Evolutionary conservation across 2,113 vertebrate genomes (phyloP), one percentile per base, ranked within the genome.

Genomic region (Saimiri boliviensis): DNA sequence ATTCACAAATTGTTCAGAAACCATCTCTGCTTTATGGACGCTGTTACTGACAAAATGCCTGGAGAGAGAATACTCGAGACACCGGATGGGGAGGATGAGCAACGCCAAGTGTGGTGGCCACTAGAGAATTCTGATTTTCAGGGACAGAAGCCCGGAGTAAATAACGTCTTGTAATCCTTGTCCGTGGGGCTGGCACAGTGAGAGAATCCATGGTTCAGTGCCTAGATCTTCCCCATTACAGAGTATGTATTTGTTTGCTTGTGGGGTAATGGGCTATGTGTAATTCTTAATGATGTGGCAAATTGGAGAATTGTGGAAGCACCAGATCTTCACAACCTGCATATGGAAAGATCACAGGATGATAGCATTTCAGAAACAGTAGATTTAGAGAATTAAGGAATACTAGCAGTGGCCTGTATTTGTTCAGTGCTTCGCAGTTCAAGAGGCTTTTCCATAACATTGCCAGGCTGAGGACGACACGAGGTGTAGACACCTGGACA

Each of bases 1-100:
- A 98, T 96, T 97, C 95, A 91, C 35, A 97, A 66, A 37, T 96
- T 97, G 56, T 84, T 97, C 77, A 82, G 89, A 98, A 95, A 73
- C 9, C 54, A 93, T 96, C 80, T 96, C 95, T 93, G 96, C 94
- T 98, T 98, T 96, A 87, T 96, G 96, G 97, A 96, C 45, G 95
- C 95, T 93, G 89, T 96, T 95, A 93, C 95, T 66, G 91, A 91
- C 79, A 96, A 94, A 98, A 97, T 95, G 94, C 81, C 91, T 95
- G 84, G 86, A 90, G 95, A 68, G 35, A 86, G 42, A 98, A 95
- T 83, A 96, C 91, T 96, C 13, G 63, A 94, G 98, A 96, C 66
- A 96, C 95, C 93, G 93, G 93, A 97, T 91, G 94, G 82, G 45
- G 89, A 98, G 95, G 95, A 56, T 12, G 90, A 73, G 56, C 97